These are phyloP conservation scores for Poeciliopsis presidionis DNA, from an alignment of 2,797 vertebrate species.

Conservation along the genomic window DNA sequence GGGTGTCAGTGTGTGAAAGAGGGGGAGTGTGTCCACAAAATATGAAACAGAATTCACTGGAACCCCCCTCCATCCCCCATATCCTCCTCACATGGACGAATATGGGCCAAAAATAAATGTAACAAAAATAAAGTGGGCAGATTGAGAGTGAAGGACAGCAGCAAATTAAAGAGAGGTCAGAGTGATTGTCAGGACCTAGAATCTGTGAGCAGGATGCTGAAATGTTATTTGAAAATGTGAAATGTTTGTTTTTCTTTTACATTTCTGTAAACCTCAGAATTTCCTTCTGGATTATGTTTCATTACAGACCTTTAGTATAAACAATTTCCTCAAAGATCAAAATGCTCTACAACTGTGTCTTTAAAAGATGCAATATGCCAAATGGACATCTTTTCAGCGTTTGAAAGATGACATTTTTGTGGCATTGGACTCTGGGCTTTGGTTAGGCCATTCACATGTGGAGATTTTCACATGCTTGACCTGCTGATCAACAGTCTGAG, in stretches of 20 bases:
- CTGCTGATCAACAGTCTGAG: background rate
- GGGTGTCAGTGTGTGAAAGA: slow-evolving; percentile 37
- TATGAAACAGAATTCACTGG: slow-evolving; percentile 22
- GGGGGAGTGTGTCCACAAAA: slow-evolving; percentile 27
- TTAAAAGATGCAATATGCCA: background rate
- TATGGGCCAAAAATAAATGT: slow-evolving; percentile 19
- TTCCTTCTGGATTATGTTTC: background rate
- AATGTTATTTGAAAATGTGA: background rate
- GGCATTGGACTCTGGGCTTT: background rate
- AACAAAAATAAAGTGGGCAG: background rate
- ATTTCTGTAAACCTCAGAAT: background rate
- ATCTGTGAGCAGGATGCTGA: background rate
- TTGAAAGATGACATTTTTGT: background rate
- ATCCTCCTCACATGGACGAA: background rate
- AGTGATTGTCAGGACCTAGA: background rate
- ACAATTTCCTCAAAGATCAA: background rate
- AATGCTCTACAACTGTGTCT: background rate
- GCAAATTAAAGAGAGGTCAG: slow-evolving; percentile 6
- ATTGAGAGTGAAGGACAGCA: slow-evolving; percentile 16
- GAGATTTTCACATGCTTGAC: background rate
- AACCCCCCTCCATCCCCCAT: rapidly evolving
- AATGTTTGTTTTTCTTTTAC: background rate
- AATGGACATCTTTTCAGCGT: background rate
- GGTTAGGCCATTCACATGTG: background rate
- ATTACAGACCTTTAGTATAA: background rate